Percentiles rank a stretch among this genome's conserved stretches.
Evolutionary conservation across 2,797 vertebrate genomes (phyloP).

Genomic region (Eptatretus atami): DNA sequence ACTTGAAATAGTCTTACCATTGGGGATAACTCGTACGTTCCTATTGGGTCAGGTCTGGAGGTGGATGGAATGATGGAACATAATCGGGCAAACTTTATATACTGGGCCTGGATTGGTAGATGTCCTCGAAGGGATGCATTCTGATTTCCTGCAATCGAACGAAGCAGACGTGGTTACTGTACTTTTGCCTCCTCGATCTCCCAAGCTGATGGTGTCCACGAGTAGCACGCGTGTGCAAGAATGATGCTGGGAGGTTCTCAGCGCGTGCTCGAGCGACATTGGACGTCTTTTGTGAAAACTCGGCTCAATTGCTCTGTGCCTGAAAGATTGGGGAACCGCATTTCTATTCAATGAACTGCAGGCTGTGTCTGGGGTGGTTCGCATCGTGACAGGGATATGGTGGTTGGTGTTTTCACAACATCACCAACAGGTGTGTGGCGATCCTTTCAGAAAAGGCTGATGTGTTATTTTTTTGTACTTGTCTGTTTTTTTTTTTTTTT

Average conservation of each 20-base stretch:
- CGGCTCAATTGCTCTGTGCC: conserved; percentile 81
- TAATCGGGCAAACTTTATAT: no score
- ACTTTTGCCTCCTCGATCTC: background rate
- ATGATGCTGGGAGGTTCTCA: conserved; percentile 84
- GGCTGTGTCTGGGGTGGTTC: background rate
- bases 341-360: conserved; percentile 2
- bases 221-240: conserved; percentile 85
- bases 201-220: conserved; percentile 78
- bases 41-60: no score
- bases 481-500: no score
- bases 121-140: background rate
- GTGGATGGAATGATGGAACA: no score
- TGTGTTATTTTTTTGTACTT: no score
- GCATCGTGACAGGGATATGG: background rate
- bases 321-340: background rate
- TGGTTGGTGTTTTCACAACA: conserved; percentile 1
- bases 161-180: background rate
- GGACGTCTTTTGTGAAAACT: conserved; percentile 91
- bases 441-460: no score
- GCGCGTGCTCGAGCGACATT: conserved; percentile 87
- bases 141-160: background rate
- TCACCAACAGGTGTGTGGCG: background rate
- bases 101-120: no score
- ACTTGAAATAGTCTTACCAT: background rate
- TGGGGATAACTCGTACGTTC: no score